Percentiles rank a stretch among this genome's conserved stretches.
Evolutionary conservation across 2,888 invertebrate species (phyloP).

Genomic region (Cephus spinipes): DNA sequence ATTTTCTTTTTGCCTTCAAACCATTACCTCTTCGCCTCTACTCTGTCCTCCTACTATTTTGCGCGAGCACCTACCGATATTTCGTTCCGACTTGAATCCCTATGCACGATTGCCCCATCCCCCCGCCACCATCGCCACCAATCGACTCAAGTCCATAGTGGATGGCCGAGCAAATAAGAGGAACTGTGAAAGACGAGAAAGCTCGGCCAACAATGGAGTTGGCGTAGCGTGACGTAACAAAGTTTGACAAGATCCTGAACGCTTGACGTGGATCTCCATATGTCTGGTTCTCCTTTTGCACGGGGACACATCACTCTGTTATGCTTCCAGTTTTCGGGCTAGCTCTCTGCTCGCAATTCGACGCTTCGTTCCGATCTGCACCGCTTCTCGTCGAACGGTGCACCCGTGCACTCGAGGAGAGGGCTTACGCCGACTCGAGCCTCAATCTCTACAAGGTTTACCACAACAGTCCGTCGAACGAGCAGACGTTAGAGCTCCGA

Average conservation of each 20-base stretch:
- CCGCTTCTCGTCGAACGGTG: conserved; percentile 74
- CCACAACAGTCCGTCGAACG: conserved; percentile 72
- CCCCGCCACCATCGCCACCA: not conserved
- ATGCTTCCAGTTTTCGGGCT: conserved; percentile 71
- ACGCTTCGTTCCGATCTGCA: conserved; percentile 69
- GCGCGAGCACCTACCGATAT: not conserved
- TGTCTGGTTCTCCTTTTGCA: too few species aligned
- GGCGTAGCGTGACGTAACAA: conserved; percentile 26
- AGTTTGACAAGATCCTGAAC: conserved; percentile 22
- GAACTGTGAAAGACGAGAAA: too few species aligned
- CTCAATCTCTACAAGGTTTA: conserved; percentile 78
- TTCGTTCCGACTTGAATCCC: not conserved
- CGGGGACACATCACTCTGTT: not conserved
- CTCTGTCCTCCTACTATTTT: not conserved
- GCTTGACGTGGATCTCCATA: conserved; percentile 16
- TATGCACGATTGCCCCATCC: not conserved
- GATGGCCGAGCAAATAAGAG: not conserved
- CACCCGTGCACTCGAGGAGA: conserved; percentile 73
- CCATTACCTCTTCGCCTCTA: too few species aligned
- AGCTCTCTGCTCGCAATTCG: conserved; percentile 74
- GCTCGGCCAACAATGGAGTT: too few species aligned
- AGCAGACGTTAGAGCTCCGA: conserved; percentile 72
- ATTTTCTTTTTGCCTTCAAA: not conserved
- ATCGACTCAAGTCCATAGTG: not conserved
- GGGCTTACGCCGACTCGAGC: conserved; percentile 67